Conservation (phyloP, 2,888 invertebrate genomes). For the Cenopis cana region DNA sequence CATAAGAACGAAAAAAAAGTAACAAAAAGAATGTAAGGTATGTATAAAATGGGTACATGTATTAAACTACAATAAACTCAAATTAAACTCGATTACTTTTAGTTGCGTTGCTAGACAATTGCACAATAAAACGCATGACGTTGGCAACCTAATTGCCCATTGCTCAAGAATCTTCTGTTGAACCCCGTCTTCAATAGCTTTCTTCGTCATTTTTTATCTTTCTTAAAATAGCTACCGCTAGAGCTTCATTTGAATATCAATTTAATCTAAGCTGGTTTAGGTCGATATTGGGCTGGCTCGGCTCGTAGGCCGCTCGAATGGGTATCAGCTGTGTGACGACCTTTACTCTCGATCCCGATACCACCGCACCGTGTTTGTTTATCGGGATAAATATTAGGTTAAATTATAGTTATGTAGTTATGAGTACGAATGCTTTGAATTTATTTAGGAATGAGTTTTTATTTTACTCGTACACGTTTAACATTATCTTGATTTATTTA, state of each 20-base stretch:
- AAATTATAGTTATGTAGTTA: not conserved
- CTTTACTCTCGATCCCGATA: constrained; percentile 36
- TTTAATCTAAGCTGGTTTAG: not conserved
- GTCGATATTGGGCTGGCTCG: constrained; percentile 3
- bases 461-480: not conserved
- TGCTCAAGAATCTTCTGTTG: constrained; percentile 14
- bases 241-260: not conserved
- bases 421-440: not conserved
- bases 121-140: constrained; percentile 10
- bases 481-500: too few species aligned
- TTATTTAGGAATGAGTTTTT: not conserved
- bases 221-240: constrained; percentile 14
- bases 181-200: constrained; percentile 14
- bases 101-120: not conserved
- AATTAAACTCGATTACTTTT: not conserved
- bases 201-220: constrained; percentile 16
- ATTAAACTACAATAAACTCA: too few species aligned
- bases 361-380: constrained; percentile 29
- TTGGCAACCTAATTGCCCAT: constrained; percentile 7
- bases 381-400: constrained; percentile 38
- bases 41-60: too few species aligned
- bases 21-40: too few species aligned
- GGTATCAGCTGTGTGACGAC: constrained; percentile 32
- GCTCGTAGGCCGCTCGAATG: constrained; percentile 7
- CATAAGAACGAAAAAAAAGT: too few species aligned